phyloP scores from a whole-genome alignment of 2,797 vertebrate genomes.

The Chloroceryle inda region DNA sequence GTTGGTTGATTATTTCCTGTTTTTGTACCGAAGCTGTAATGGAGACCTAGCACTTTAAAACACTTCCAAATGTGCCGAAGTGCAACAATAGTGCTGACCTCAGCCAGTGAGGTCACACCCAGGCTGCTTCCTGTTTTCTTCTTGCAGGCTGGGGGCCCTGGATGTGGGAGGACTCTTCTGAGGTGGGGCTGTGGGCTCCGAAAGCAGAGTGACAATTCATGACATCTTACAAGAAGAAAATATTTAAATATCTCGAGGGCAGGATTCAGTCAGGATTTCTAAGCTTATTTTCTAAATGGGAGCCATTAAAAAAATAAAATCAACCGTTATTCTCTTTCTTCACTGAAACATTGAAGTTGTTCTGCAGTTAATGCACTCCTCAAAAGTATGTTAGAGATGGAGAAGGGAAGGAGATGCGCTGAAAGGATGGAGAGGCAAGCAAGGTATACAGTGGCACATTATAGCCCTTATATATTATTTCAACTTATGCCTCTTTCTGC shows the following conservation, averaged over 20 bases:
- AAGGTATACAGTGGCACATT: not conserved
- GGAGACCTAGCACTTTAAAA: conserved; percentile 66
- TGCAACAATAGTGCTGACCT: conserved; percentile 77
- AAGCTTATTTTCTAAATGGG: not conserved
- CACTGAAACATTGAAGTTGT: not conserved
- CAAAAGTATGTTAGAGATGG: not conserved
- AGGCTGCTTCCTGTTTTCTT: conserved; percentile 79
- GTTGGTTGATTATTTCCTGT: conserved; percentile 79
- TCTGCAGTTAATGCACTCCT: not conserved
- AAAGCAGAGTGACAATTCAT: not conserved
- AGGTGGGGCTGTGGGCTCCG: not conserved
- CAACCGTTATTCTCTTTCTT: not conserved
- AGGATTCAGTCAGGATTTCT: not conserved
- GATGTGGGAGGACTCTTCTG: not conserved
- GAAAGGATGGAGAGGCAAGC: not conserved
- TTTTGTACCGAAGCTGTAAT: conserved; percentile 73
- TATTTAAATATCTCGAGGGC: not conserved
- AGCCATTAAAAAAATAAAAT: no score
- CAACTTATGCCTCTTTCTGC: not conserved
- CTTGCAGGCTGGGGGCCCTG: conserved; percentile 45
- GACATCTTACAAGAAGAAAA: not conserved
- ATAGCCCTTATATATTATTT: not conserved
- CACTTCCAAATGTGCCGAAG: conserved; percentile 74
- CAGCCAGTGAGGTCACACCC: conserved; percentile 72
- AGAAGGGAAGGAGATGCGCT: not conserved